Conservation (phyloP, 2,797 vertebrate species). For the Forpus xanthops region DNA sequence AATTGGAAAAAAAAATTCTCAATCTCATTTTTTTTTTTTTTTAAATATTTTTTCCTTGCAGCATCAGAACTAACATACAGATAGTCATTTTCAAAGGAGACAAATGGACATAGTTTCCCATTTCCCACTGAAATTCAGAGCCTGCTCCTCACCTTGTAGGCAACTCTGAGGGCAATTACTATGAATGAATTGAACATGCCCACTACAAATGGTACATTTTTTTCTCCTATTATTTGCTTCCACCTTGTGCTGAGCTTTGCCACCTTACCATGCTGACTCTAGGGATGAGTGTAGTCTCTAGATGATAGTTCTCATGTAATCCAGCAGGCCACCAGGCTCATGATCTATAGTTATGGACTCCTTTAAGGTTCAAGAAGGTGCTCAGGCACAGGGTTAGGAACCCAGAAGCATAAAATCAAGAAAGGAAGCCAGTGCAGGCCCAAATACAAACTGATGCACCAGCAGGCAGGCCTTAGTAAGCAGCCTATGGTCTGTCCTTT, state of each 20-base stretch:
- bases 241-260: neutral
- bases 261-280: neutral
- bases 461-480: neutral
- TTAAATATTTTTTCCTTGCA: neutral
- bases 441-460: neutral
- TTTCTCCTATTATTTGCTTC: neutral
- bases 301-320: neutral
- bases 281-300: neutral
- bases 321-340: neutral
- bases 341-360: neutral
- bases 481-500: neutral
- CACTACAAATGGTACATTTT: neutral
- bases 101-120: neutral
- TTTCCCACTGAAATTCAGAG: neutral
- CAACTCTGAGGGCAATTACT: neutral
- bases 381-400: neutral
- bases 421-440: neutral
- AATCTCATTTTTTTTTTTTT: neutral
- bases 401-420: neutral
- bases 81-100: neutral
- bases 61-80: neutral
- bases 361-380: neutral
- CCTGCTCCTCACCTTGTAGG: neutral
- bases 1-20: neutral
- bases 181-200: neutral